Percentiles rank a stretch among this genome's conserved stretches.
Conservation (phyloP, 2,113 vertebrate species). For the Herpailurus yagouaroundi region DNA sequence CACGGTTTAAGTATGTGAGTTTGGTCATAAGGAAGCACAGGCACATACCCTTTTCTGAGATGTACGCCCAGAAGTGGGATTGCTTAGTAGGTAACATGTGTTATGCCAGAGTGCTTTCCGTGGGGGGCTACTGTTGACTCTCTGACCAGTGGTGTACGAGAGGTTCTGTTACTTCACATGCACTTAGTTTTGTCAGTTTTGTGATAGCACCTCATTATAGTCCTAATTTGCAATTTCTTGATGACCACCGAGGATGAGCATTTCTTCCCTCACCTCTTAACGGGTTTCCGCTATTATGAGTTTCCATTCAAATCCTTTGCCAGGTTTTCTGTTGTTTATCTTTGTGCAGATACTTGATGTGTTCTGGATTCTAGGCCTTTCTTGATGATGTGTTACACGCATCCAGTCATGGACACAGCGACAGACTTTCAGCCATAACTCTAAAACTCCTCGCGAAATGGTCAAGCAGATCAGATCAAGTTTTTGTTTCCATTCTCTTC, state of each 20-base stretch:
- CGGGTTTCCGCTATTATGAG: neutral
- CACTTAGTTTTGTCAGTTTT: neutral
- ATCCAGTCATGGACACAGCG: neutral
- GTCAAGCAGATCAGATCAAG: neutral
- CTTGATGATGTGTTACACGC: neutral
- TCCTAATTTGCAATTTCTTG: neutral
- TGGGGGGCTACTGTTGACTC: neutral
- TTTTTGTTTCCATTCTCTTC: neutral
- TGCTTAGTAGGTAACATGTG: rapidly evolving
- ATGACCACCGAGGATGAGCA: neutral
- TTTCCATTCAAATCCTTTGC: neutral
- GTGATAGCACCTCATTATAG: neutral
- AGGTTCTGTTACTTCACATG: neutral
- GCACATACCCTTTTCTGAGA: neutral
- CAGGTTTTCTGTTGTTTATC: conserved; percentile 6
- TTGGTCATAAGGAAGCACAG: neutral
- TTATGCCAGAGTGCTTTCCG: neutral
- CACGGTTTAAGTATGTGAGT: neutral
- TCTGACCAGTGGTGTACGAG: neutral
- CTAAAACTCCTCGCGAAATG: neutral
- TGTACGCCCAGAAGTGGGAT: neutral
- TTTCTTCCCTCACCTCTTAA: neutral
- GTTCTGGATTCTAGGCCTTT: neutral
- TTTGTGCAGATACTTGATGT: neutral
- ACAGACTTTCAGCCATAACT: neutral